Conservation (phyloP, 2,888 invertebrate species). For the Dolomedes plantarius region DNA sequence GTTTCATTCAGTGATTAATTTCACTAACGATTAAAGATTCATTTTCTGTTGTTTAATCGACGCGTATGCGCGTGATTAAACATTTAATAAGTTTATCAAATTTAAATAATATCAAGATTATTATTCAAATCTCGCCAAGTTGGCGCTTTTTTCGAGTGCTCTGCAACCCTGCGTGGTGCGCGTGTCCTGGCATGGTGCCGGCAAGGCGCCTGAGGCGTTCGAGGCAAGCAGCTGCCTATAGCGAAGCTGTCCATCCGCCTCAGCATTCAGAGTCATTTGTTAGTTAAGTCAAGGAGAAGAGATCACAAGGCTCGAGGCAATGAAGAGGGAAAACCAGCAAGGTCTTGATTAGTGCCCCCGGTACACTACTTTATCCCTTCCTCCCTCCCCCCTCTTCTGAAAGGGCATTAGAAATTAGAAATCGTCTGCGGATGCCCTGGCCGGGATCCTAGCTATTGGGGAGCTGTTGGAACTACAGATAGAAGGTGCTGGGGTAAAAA, state of each 20-base stretch:
- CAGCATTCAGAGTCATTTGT: conserved; percentile 61
- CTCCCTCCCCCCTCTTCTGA: neutral
- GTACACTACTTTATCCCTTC: conserved; percentile 31
- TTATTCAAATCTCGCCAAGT: conserved; percentile 29
- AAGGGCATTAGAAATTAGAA: conserved; percentile 13
- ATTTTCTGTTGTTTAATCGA: too few relatives aligned
- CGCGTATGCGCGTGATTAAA: too few relatives aligned
- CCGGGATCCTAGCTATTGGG: too few relatives aligned
- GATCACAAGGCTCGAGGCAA: conserved; percentile 33
- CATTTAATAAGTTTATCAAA: too few relatives aligned
- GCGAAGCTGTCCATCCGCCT: conserved; percentile 44
- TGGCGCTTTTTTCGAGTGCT: conserved; percentile 17
- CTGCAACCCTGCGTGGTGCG: conserved; percentile 46
- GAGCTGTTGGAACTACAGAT: too few relatives aligned
- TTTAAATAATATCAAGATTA: too few relatives aligned
- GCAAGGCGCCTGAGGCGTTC: conserved; percentile 1
- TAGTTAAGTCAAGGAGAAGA: conserved; percentile 62
- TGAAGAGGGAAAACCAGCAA: conserved; percentile 48
- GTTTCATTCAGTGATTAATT: too few relatives aligned
- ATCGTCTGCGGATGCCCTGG: neutral
- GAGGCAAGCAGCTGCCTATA: conserved; percentile 65
- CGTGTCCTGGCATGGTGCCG: conserved; percentile 55
- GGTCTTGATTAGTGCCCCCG: conserved; percentile 62
- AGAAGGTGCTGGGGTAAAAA: too few relatives aligned
- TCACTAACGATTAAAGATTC: too few relatives aligned